A percentile compares a stretch with the other conserved stretches of the same genome.
These are phyloP conservation scores for Brachionus paranguensis DNA, from an alignment of 1,140 invertebrate species.

Conservation along the genomic window DNA sequence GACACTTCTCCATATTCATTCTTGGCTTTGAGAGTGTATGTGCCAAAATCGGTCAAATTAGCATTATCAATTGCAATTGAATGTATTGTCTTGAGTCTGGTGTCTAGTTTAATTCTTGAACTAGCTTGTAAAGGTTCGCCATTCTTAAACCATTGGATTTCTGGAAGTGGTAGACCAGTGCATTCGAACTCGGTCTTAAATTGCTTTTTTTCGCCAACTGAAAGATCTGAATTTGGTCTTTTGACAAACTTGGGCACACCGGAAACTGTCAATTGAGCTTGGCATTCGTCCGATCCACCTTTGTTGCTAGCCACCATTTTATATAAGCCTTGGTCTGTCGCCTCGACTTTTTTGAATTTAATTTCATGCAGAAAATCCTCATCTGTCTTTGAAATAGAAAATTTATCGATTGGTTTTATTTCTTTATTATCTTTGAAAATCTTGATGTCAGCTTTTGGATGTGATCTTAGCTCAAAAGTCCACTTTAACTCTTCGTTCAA, in stretches of 20 bases:
- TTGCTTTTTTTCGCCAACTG: not conserved
- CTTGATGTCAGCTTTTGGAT: not conserved
- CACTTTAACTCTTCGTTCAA: not conserved
- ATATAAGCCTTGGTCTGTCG: conserved; percentile 81
- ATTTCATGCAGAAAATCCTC: not conserved
- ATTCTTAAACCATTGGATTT: conserved; percentile 13
- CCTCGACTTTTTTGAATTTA: not conserved
- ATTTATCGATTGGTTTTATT: conserved; percentile 14
- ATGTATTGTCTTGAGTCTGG: not conserved
- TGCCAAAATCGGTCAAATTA: conserved; percentile 71
- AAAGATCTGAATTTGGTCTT: not conserved
- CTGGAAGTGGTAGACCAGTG: not conserved
- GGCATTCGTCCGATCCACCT: conserved; percentile 85
- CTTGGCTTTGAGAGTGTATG: conserved; percentile 71
- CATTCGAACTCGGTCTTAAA: conserved; percentile 24
- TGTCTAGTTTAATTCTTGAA: not conserved
- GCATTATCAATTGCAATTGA: conserved; percentile 68
- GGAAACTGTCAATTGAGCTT: conserved; percentile 67
- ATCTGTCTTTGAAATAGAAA: not conserved
- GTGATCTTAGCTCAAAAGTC: not conserved
- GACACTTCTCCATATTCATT: conserved; percentile 69
- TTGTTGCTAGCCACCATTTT: conserved; percentile 92
- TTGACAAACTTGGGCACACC: not conserved
- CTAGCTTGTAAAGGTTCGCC: not conserved
- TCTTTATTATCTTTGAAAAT: conserved; percentile 30